Evolutionary conservation across 2,797 vertebrate genomes (phyloP), one percentile per base, ranked within the genome.

Genomic region (Lophius americanus): DNA sequence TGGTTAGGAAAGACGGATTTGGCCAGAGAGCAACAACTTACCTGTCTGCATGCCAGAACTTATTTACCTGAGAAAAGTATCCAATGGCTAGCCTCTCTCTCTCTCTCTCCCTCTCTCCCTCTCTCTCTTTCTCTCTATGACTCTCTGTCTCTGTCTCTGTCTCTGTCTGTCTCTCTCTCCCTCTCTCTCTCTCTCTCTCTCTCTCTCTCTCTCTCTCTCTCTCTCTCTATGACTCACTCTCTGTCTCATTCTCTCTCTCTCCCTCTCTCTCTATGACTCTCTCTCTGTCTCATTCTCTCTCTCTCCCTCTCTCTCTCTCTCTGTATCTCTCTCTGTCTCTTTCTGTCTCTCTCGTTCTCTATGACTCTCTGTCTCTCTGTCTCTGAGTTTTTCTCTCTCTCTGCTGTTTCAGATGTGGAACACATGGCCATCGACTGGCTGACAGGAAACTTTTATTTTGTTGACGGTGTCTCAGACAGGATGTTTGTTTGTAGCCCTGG

Each of bases 391-490:
- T 33, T 32, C 12, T 7, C 11, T 0, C 0, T 10, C 6, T 62
- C 65, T 59, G 38, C 38, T 2, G 0, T 65, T 78, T 41, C 91
- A 98, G 97, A 97, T 86, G 94, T 96, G 9, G 96, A 96, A 51
- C 95, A 97, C 78, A 94, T 98, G 93, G 95, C 95, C 0, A 88
- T 98, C 0, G 97, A 99, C 84, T 99, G 98, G 98, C 90, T 99
- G 43, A 97, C 96, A 0, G 95, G 96, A 13, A 99, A 98, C 90
- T 88, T 96, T 65, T 99, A 99, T 83, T 99, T 99, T 65, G 92
- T 96, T 81, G 96, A 98, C 83, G 93, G 93, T 0, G 65, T 93
- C 74, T 94, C 87, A 6, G 94, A 95, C 90, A 94, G 93, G 76
- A 96, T 99, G 90, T 98, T 96, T 33, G 95, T 93, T 0, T 99